Conservation (phyloP, 2,113 vertebrate species). For the Hyperopisus bebe region DNA sequence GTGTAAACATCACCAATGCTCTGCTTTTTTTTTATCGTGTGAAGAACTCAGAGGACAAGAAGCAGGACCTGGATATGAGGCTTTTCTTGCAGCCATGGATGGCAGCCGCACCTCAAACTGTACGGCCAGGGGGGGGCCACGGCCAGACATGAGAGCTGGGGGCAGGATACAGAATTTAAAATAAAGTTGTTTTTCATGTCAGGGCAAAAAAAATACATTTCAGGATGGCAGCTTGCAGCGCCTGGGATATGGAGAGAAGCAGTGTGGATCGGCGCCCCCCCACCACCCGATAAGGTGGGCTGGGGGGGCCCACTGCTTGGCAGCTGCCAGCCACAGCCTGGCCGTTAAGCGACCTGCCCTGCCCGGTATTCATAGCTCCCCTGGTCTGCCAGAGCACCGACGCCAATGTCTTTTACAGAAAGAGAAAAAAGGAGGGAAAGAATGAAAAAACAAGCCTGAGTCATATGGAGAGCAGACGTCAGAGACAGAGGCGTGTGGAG, state of each 20-base stretch:
- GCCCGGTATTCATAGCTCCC: constrained; percentile 42
- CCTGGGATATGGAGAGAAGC: neutral
- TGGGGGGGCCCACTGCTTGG: constrained; percentile 28
- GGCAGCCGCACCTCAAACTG: neutral
- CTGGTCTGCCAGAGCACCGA: constrained; percentile 26
- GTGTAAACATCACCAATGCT: constrained; percentile 34
- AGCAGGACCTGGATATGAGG: neutral
- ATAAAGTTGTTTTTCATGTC: neutral
- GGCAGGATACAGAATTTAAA: neutral
- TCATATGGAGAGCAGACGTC: neutral
- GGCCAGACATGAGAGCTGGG: neutral
- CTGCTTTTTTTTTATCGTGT: neutral
- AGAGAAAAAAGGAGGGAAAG: neutral
- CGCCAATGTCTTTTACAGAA: constrained; percentile 11
- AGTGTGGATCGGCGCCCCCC: constrained; percentile 12
- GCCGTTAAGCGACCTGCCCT: constrained; percentile 36
- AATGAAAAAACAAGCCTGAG: neutral
- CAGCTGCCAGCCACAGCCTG: constrained; percentile 27
- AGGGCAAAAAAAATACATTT: neutral
- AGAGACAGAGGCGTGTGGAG: neutral
- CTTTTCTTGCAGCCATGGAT: neutral
- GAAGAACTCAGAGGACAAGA: neutral
- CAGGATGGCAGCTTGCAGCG: neutral
- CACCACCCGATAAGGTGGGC: constrained; percentile 34
- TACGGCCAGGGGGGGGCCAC: neutral